Evolutionary conservation across 2,113 vertebrate genomes (phyloP).

Genomic region (Taurulus bubalis): DNA sequence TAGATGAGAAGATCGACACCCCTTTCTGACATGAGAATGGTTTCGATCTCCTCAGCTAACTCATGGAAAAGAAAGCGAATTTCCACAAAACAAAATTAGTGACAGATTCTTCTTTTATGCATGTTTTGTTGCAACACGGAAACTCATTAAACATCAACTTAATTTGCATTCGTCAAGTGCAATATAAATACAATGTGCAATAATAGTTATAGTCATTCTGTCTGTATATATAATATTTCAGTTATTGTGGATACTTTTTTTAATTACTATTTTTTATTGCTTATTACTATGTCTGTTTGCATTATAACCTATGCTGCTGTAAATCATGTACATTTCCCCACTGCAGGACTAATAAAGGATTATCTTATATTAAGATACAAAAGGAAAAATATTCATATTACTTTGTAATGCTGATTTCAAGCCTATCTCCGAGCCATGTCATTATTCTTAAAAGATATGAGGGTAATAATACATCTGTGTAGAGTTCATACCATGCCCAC

Average conservation of each 20-base stretch:
- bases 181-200: too few relatives aligned
- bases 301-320: too few relatives aligned
- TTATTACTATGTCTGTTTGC: too few relatives aligned
- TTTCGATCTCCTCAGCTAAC: not conserved
- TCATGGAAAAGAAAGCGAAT: not conserved
- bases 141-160: not conserved
- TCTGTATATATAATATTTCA: too few relatives aligned
- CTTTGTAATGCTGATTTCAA: not conserved
- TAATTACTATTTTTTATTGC: too few relatives aligned
- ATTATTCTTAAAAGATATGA: not conserved
- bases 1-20: not conserved
- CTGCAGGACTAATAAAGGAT: too few relatives aligned
- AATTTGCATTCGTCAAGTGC: not conserved
- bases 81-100: not conserved
- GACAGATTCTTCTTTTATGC: not conserved
- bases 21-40: too few relatives aligned
- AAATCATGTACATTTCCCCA: too few relatives aligned
- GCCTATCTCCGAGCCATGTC: not conserved
- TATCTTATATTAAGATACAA: not conserved
- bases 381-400: not conserved
- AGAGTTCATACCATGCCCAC: conserved; percentile 93
- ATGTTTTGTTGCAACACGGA: not conserved
- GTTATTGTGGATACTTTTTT: too few relatives aligned
- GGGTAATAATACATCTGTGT: not conserved
- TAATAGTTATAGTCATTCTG: too few relatives aligned